Evolutionary conservation across 2,113 vertebrate genomes (phyloP), one percentile per base, ranked within the genome.

Genomic region (Catagonus wagneri): DNA sequence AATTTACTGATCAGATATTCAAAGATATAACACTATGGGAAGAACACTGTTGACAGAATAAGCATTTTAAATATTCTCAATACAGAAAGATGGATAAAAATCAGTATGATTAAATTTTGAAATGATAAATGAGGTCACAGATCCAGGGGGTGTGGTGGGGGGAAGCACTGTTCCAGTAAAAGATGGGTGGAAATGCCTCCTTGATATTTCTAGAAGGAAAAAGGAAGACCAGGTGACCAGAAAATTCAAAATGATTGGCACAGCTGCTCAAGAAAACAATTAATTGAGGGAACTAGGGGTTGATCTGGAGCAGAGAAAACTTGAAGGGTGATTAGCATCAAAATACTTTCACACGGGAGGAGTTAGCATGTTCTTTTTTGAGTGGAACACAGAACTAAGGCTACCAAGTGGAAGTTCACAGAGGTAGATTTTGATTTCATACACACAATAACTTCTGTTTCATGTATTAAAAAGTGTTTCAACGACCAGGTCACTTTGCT

Each of bases 231-330:
- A 60, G 39, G 25, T 88, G 71, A 76, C 20, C 29, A 84, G 65
- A 15, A 84, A 79, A 39, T 66, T 13, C n/a, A 93, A 83, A 84
- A 36, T 90, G 65, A 84, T 52, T 71, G 54, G 29, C 71, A 60
- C 8, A 50, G 25, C 7, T 76, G 58, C 27, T 83, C 56, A 69
- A 72, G 79, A 71, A 94, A 90, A 79, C 69, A 95, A 81, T 65
- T 78, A 85, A 78, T 56, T 87, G 71, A 88, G 29, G 25, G 10
- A 83, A 92, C 8, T 39, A 39, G 79, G 32, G 5, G 71, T 87
- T 96, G 88, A 96, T 76, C 81, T 72, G 71, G 29, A 83, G 11
- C 34, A 93, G 52, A 61, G 61, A 72, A 93, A 87, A 92, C 5
- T 3, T 50, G n/a, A 89, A 1, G 22, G 74, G 11, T 71, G 44